Conservation (phyloP, 2,888 invertebrate species). For the Pandemis corylana region DNA sequence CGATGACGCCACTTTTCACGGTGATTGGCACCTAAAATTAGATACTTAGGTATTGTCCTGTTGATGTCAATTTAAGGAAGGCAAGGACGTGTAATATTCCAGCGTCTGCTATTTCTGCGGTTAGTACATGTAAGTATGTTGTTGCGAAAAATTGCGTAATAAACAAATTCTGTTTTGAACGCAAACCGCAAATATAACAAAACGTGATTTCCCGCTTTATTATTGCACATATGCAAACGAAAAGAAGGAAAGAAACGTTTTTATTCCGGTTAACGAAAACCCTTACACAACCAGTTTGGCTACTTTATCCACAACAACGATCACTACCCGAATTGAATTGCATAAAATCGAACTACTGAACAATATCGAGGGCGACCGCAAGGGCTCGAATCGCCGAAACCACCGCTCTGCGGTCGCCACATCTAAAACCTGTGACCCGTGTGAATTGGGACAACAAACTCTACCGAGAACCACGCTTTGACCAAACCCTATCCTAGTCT, state of each 20-base stretch:
- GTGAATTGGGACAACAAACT: constrained; percentile 10
- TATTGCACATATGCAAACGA: no score
- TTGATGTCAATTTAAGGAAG: not conserved
- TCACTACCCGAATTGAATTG: not conserved
- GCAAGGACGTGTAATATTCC: not conserved
- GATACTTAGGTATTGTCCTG: not conserved
- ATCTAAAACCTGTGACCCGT: constrained; percentile 4
- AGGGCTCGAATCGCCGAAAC: constrained; percentile 13
- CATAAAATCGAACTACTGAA: not conserved
- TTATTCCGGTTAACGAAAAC: no score
- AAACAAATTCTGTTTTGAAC: no score
- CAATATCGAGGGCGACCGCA: constrained; percentile 13
- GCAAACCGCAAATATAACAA: no score
- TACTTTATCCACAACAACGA: not conserved
- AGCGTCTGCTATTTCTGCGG: not conserved
- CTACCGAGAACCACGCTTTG: not conserved
- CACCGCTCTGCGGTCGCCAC: constrained; percentile 10
- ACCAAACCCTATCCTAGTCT: not conserved
- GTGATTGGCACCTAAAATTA: not conserved
- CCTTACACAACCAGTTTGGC: no score
- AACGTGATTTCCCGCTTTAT: no score
- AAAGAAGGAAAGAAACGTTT: no score
- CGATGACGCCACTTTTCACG: not conserved
- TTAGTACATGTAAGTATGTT: not conserved
- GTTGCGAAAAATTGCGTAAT: not conserved